Evolutionary conservation across 2,888 invertebrate species (phyloP), one percentile per base, ranked within the genome.

Genomic region (Tetragonisca angustula): DNA sequence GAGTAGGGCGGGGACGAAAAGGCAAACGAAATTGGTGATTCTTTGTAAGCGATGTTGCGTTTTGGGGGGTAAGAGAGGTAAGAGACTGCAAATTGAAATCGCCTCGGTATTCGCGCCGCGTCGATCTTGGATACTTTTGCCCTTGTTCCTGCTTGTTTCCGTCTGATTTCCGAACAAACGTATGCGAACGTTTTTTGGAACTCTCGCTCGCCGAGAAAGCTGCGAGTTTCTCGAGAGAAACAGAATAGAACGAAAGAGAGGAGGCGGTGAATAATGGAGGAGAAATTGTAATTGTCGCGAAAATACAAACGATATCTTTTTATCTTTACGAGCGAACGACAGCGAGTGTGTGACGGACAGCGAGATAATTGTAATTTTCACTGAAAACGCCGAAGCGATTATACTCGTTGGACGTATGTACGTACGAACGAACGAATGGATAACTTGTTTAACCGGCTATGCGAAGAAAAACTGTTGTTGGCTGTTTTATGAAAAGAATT

Each of bases 11-110:
- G 54, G 54, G 43, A 50, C 62, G 65, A 32, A 32, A 32, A 32
- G 4, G 78, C 67, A 79, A 81, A 84, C 77, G 85, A 85, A 85
- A 85, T 85, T 85, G 85, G 56, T 71, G 85, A 85, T 85, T 85
- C 85, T 77, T 85, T 68, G 85, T 85, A 85, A 85, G 81, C 71
- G 81, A 81, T 85, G 85, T 76, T 85, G 80, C 85, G 80, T 85
- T 80, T 74, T 76, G 65, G 56, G 70, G 15, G 69, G 69, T 73
- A 80, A 80, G 36, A 27, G 27, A 4, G 32, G 32, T 32, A 32
- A 32, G 85, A 81, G 85, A 75, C 73, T 67, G 80, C 85, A 77
- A 84, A 85, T 85, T 85, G 76, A 74, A 71, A 62, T 62, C 77
- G 59, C 24, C 75, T 85, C 65, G 81, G 80, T 85, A 85, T 85